Conservation (phyloP, 1,140 invertebrate species). For the Platyscapa corneri region DNA sequence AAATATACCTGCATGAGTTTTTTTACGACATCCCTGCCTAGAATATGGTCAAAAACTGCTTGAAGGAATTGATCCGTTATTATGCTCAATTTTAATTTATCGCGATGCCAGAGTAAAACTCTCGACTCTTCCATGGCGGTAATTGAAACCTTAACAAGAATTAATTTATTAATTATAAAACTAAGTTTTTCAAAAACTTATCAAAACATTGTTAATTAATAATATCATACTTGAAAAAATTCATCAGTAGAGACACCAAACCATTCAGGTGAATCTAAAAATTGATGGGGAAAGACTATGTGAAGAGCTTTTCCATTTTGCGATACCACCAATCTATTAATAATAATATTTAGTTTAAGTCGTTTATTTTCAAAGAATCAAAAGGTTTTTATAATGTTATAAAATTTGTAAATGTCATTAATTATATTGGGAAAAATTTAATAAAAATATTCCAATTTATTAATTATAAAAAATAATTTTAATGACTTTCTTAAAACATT, state of each 20-base stretch:
- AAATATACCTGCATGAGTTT: constrained; percentile 88
- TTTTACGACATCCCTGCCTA: constrained; percentile 91
- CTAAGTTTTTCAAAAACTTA: constrained; percentile 19
- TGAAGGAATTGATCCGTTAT: constrained; percentile 89
- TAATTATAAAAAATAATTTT: no score
- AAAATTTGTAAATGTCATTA: no score
- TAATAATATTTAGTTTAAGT: constrained; percentile 30
- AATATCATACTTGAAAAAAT: constrained; percentile 80
- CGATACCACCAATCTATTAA: constrained; percentile 87
- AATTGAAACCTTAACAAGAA: constrained; percentile 81
- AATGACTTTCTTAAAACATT: no score
- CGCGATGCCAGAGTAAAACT: constrained; percentile 89
- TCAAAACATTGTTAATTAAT: not conserved
- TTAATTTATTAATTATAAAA: constrained; percentile 40
- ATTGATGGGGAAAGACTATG: constrained; percentile 91
- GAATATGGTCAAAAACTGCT: constrained; percentile 89
- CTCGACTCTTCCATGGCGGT: constrained; percentile 91
- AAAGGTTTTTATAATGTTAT: not conserved
- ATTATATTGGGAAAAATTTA: not conserved
- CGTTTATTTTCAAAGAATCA: not conserved
- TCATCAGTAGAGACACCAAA: constrained; percentile 92
- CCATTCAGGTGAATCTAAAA: constrained; percentile 95
- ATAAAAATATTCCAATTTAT: no score
- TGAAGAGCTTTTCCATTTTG: constrained; percentile 90
- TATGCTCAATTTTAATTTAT: constrained; percentile 89